phyloP scores from a whole-genome alignment of 2,888 invertebrate genomes.

The Lathronympha strigana region DNA sequence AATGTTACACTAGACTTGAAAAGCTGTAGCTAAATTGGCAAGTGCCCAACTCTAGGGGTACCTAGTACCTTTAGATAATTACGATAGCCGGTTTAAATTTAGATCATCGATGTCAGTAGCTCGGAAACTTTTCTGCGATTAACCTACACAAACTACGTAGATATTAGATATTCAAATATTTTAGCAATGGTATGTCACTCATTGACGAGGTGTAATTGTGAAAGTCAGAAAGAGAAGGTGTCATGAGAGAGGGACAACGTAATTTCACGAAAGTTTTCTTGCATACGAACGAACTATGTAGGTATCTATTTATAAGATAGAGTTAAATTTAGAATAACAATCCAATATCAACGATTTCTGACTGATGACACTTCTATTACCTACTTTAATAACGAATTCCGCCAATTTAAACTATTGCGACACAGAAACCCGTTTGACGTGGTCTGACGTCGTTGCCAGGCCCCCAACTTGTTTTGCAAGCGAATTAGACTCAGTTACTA shows the following conservation, averaged over 20 bases:
- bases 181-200: no score
- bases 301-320: no score
- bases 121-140: not conserved
- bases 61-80: not conserved
- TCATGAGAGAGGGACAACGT: no score
- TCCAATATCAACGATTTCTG: no score
- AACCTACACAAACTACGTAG: not conserved
- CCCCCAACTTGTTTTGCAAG: conserved; percentile 28
- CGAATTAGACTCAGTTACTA: conserved; percentile 13
- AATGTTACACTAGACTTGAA: not conserved
- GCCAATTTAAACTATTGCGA: not conserved
- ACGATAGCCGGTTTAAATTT: conserved; percentile 23
- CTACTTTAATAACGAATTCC: not conserved
- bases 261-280: no score
- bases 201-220: no score
- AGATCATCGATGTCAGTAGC: conserved; percentile 12
- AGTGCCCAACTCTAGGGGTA: conserved; percentile 17
- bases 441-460: conserved; percentile 40
- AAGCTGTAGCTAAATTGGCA: conserved; percentile 16
- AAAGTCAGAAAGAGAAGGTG: no score
- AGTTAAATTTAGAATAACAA: no score
- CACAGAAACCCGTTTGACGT: not conserved
- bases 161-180: no score
- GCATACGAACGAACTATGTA: no score
- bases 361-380: no score